Evolutionary conservation across 2,113 vertebrate genomes (phyloP), one percentile per base, ranked within the genome.

Genomic region (Rallus limicola): DNA sequence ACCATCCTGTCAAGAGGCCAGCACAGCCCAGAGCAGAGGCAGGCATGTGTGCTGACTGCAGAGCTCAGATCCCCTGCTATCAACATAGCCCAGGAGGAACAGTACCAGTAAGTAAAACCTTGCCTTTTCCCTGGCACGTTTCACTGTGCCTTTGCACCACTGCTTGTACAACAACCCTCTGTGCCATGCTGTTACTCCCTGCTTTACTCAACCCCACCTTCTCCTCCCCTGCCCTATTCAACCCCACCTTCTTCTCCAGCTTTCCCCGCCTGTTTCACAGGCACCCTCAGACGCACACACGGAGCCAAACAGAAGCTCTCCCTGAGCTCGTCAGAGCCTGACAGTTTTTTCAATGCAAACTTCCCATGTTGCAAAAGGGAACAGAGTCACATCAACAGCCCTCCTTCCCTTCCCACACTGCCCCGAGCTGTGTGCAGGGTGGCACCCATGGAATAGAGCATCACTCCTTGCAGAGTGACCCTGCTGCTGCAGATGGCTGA

Each of bases 351-450:
- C 26, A 82, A 50, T 1, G 1, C 86, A 87, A 65, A 34, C 88
- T 86, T 95, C 92, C 88, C 92, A 94, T 18, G 0, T 59, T 4
- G 4, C 0, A 0, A 75, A 48, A 88, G 74, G 50, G 65, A 23
- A 0, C 0, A 0, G 31, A 90, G 82, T 64, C 52, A 34, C n/a
- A 18, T 16, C 65, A 62, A 33, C 80, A 84, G 55, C 69, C 24
- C 52, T 68, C 46, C 65, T 85, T 29, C 38, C 44, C 85, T 65
- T 20, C 50, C 68, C 79, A n/a, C 63, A 29, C n/a, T 2, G 46
- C 76, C 82, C 68, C 56, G 36, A 88, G 68, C 72, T 24, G n/a
- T 0, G 0, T 1, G 3, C 2, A 4, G 64, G 24, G 18, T n/a
- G 44, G 63, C n/a, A 77, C n/a, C 53, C 34, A 8, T 9, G 40